Evolutionary conservation across 2,113 vertebrate species (phyloP).

Genomic region (Coptodon rendalli): DNA sequence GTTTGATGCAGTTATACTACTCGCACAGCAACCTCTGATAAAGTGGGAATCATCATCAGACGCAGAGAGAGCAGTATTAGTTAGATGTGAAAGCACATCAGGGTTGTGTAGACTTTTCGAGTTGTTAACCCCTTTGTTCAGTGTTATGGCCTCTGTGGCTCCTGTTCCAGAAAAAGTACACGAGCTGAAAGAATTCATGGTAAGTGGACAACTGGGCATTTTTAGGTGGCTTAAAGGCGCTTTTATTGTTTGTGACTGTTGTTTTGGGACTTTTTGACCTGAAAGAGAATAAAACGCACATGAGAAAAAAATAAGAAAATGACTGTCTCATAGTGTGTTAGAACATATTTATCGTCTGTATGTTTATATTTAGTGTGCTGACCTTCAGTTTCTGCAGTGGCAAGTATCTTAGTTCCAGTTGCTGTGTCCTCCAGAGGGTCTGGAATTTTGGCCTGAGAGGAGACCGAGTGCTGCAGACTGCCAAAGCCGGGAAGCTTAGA

Average conservation of each 20-base stretch:
- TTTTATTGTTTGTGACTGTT: not conserved
- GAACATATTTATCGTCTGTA: not conserved
- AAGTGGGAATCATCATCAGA: not conserved
- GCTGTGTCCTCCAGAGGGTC: not conserved
- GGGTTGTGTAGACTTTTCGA: not conserved
- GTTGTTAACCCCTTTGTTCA: not conserved
- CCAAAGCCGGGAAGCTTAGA: not conserved
- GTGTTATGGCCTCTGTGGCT: not conserved
- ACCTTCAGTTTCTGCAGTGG: constrained; percentile 30
- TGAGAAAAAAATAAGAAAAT: not conserved
- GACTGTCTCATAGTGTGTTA: not conserved
- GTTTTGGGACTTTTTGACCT: not conserved
- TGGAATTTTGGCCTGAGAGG: not conserved
- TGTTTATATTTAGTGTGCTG: constrained; percentile 29
- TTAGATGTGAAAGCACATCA: not conserved
- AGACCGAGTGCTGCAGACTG: not conserved
- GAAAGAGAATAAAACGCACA: not conserved
- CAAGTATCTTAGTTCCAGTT: constrained; percentile 12
- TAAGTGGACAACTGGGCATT: not conserved
- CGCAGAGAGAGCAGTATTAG: constrained; percentile 10
- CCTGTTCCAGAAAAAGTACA: not conserved
- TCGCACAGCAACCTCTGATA: constrained; percentile 17
- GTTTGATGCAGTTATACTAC: constrained; percentile 11
- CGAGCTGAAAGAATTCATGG: not conserved
- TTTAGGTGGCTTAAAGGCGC: not conserved